Evolutionary conservation across 2,888 invertebrate genomes (phyloP), one percentile per base, ranked within the genome.

Genomic region (Stegana nigrithorax): DNA sequence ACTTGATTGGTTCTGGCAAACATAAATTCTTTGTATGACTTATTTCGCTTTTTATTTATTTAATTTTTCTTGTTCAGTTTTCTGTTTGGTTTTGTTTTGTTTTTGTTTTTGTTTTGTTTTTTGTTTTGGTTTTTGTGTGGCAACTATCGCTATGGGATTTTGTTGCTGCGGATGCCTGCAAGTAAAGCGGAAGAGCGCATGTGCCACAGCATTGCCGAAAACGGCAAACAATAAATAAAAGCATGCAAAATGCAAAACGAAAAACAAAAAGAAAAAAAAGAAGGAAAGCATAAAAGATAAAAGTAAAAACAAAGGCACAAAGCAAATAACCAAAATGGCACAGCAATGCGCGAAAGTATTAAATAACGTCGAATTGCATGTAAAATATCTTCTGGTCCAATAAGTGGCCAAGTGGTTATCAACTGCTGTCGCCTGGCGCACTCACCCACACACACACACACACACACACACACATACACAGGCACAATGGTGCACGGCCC

Each of bases 341-440:
- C 29, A 51, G 29, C 51, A 51, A 55, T 55, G 36, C 36, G 32
- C 32, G 53, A 55, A 55, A 26, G 53, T 36, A 26, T 55, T 55
- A 55, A 55, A 55, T 55, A 51, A 51, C 14, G 53, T 55, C n/a
- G 53, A 55, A 36, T 14, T 55, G 3, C 36, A 32, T 55, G 36
- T 36, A 55, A 55, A 55, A 55, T 55, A 55, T 55, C 53, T 32
- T 55, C 23, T 45, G 51, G 51, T 27, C 29, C 27, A 29, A 45
- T 45, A 45, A 45, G 45, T 45, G 45, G 32, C 45, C 7, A 23
- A 12, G 14, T n/a, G 42, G 50, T 26, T 50, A 50, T 50, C 36
- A 32, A 19, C 23, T 32, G 53, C 19, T 32, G n/a, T n/a, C n/a
- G n/a, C n/a, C n/a, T n/a, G n/a, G 45, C 8, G 45, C 45, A 45